These are phyloP conservation scores for Burhinus bistriatus DNA, from an alignment of 2,113 vertebrate genomes.

Conservation along the genomic window DNA sequence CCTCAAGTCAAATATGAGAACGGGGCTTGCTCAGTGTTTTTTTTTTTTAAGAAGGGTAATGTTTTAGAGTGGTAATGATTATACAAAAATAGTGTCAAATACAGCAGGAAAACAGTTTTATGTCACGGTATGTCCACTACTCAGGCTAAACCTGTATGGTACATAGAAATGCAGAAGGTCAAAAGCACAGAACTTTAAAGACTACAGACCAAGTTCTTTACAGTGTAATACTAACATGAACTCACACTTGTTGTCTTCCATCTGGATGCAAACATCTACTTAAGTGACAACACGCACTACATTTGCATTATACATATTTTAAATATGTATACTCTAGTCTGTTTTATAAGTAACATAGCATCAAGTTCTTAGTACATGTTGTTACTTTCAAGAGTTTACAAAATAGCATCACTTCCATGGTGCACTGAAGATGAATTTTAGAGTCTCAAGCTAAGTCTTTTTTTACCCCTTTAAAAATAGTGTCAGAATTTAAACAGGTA, in stretches of 20 bases:
- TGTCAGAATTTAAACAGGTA: neutral
- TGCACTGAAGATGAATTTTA: neutral
- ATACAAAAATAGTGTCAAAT: neutral
- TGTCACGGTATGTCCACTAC: accelerated
- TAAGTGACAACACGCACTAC: neutral
- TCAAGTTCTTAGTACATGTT: neutral
- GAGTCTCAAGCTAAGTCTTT: neutral
- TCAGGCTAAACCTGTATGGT: neutral
- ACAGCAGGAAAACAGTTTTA: neutral
- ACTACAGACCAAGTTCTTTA: no score
- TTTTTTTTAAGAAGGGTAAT: neutral
- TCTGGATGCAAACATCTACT: neutral
- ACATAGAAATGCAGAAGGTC: neutral
- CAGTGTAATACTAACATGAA: neutral
- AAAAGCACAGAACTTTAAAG: neutral
- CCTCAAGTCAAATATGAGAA: neutral
- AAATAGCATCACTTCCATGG: neutral
- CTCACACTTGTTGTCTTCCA: neutral
- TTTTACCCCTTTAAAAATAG: neutral
- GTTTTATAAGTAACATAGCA: neutral
- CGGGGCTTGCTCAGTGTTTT: neutral
- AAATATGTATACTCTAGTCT: neutral
- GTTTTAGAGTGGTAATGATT: neutral
- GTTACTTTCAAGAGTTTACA: neutral
- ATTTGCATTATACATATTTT: neutral